Conservation (phyloP, 92 coral and sea anemone genomes). For the Paramuricea clavata region DNA sequence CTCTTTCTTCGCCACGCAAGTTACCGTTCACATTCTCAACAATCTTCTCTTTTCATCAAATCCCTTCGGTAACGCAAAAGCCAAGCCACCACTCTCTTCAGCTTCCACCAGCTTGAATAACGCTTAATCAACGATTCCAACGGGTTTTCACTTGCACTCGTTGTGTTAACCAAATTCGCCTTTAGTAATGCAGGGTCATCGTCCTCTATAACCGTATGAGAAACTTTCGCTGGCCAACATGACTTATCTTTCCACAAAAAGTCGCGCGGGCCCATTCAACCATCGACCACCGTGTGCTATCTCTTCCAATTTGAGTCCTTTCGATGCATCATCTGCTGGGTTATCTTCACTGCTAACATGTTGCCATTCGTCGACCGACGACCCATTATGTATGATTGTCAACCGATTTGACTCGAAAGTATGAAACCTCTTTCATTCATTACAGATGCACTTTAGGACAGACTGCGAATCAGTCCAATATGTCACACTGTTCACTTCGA, state of each 20-base stretch:
- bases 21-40: not conserved
- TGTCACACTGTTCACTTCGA: slow-evolving; percentile 44
- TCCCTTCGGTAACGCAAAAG: not conserved
- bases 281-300: slow-evolving; percentile 65
- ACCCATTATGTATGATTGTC: slow-evolving; percentile 37
- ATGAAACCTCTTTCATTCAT: slow-evolving; percentile 52
- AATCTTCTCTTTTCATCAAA: not conserved
- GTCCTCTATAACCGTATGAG: not conserved
- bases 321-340: slow-evolving; percentile 53
- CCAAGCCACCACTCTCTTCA: not conserved
- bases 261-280: slow-evolving; percentile 66
- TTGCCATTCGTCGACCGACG: slow-evolving; percentile 49
- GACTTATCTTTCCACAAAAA: slow-evolving; percentile 63
- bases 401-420: slow-evolving; percentile 33
- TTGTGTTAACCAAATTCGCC: not conserved
- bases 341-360: slow-evolving; percentile 56
- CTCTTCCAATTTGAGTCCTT: slow-evolving; percentile 62
- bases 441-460: slow-evolving; percentile 55
- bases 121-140: not conserved
- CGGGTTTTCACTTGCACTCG: not conserved
- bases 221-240: not conserved
- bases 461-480: slow-evolving; percentile 67
- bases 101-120: slow-evolving; percentile 5
- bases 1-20: not conserved
- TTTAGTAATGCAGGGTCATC: not conserved